These are phyloP conservation scores for Chorisops tibialis DNA, from an alignment of 2,888 invertebrate genomes.

Conservation along the genomic window DNA sequence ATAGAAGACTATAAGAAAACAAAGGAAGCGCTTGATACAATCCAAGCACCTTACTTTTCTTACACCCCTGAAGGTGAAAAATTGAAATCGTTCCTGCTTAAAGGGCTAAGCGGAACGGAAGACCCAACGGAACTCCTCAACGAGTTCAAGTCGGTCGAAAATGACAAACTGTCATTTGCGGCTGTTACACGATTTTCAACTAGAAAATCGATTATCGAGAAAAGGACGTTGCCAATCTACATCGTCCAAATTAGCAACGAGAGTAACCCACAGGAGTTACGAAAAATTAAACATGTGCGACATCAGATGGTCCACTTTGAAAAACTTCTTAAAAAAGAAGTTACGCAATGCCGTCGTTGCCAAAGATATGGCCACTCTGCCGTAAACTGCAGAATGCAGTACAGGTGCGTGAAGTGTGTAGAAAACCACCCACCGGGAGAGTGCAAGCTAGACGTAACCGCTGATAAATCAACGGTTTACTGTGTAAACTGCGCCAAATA, in stretches of 20 bases:
- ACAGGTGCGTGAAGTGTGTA: conserved; percentile 14
- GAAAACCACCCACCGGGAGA: conserved; percentile 1
- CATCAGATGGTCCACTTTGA: background rate
- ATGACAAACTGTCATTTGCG: too few species aligned
- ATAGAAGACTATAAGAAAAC: background rate
- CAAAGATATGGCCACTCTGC: conserved; percentile 22
- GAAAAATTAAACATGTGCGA: too few species aligned
- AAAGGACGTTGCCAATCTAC: too few species aligned
- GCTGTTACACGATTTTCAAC: too few species aligned
- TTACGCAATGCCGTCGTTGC: conserved; percentile 9
- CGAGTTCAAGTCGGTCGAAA: too few species aligned
- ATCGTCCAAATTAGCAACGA: background rate
- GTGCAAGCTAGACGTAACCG: background rate
- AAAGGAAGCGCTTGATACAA: background rate
- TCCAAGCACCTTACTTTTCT: too few species aligned
- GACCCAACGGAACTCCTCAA: too few species aligned
- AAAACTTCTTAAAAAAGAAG: background rate
- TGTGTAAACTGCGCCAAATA: conserved; percentile 5
- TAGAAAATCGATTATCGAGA: too few species aligned
- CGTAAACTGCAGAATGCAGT: conserved; percentile 6
- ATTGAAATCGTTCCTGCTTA: too few species aligned
- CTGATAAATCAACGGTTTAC: background rate
- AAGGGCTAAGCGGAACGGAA: too few species aligned
- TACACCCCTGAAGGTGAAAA: too few species aligned
- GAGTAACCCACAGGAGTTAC: too few species aligned